Percentiles rank a stretch among this genome's conserved stretches.
These are phyloP conservation scores for Clitarchus hookeri DNA, from an alignment of 2,888 invertebrate species.

Conservation along the genomic window DNA sequence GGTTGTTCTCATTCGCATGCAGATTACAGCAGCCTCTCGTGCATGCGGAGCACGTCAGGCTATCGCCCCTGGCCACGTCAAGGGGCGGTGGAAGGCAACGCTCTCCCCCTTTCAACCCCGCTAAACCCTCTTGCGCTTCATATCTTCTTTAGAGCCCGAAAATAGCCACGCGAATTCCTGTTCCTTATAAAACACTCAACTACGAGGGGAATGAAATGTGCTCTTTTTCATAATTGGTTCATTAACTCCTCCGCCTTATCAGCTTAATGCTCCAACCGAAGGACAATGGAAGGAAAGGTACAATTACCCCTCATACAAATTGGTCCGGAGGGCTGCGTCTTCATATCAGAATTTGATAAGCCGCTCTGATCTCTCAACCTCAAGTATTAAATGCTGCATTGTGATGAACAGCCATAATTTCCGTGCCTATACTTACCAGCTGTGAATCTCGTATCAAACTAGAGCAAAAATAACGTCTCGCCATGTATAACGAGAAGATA, in stretches of 20 bases:
- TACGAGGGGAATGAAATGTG: not conserved
- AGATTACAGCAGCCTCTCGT: not conserved
- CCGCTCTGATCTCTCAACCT: not conserved
- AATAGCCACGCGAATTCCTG: slow-evolving; percentile 7
- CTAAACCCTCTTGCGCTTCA: not conserved
- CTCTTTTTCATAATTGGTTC: slow-evolving; percentile 1
- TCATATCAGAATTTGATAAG: not conserved
- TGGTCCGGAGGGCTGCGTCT: not conserved
- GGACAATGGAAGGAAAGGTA: not conserved
- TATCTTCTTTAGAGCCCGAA: slow-evolving; percentile 4
- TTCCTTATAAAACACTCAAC: not conserved
- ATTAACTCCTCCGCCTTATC: slow-evolving; percentile 10
- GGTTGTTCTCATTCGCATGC: slow-evolving; percentile 5
- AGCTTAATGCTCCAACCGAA: not conserved
- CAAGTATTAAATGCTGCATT: too few relatives aligned
- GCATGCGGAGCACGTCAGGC: slow-evolving; percentile 7
- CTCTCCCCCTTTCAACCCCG: not conserved
- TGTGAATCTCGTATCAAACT: too few relatives aligned
- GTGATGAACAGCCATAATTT: too few relatives aligned
- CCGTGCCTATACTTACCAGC: too few relatives aligned
- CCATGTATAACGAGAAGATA: too few relatives aligned
- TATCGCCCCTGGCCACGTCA: not conserved
- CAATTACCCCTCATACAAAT: not conserved
- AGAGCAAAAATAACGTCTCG: too few relatives aligned
- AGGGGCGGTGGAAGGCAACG: not conserved